Conservation (phyloP, 2,113 vertebrate genomes). For the Callopanchax toddi region DNA sequence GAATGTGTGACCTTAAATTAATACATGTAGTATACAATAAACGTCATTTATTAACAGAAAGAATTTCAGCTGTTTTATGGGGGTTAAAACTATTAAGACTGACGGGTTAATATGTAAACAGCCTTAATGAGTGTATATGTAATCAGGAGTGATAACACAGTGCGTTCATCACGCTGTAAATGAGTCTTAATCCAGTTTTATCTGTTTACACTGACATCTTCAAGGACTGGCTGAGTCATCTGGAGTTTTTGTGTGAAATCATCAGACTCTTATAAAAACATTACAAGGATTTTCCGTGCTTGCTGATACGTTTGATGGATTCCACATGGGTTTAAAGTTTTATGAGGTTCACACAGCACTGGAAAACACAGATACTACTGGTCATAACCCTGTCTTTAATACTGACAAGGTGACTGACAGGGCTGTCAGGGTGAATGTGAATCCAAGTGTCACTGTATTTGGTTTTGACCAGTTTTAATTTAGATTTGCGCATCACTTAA, state of each 20-base stretch:
- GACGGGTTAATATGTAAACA: background rate
- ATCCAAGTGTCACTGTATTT: too few species aligned
- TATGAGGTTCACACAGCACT: background rate
- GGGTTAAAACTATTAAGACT: background rate
- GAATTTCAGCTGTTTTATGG: background rate
- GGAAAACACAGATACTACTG: background rate
- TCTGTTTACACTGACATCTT: slow-evolving; percentile 40
- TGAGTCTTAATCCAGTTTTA: slow-evolving; percentile 21
- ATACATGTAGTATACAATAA: background rate
- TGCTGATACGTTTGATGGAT: background rate
- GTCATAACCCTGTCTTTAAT: too few species aligned
- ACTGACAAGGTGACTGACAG: too few species aligned
- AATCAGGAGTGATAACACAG: background rate
- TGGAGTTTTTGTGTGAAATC: slow-evolving; percentile 58
- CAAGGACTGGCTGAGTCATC: slow-evolving; percentile 21
- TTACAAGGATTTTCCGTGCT: slow-evolving; percentile 66
- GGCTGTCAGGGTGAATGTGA: too few species aligned
- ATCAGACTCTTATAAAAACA: slow-evolving; percentile 49
- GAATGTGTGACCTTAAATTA: background rate
- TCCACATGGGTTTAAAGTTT: too few species aligned
- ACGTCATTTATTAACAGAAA: background rate
- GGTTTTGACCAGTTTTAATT: too few species aligned
- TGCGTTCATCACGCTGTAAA: background rate
- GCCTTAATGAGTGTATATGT: background rate
- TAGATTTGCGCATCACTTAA: too few species aligned